A percentile compares a stretch with the other conserved stretches of the same genome.
These are phyloP conservation scores for Drosophila subsilvestris DNA, from an alignment of 2,888 invertebrate genomes.

Conservation along the genomic window DNA sequence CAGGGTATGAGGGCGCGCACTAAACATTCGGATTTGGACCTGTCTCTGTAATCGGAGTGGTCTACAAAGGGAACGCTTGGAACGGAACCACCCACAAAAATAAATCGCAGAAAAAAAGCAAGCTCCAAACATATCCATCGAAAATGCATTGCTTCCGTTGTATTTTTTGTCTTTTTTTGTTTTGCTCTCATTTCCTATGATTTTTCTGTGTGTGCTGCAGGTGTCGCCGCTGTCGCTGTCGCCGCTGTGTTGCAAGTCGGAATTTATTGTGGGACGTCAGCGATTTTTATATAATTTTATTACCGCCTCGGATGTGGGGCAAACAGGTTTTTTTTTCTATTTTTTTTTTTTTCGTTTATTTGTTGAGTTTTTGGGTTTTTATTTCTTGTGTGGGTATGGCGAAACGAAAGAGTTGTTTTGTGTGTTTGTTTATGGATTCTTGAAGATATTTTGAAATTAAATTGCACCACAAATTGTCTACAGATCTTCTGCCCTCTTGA, in stretches of 20 bases:
- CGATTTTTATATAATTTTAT: slow-evolving; percentile 63
- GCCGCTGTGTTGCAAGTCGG: not conserved
- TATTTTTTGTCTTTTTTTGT: not conserved
- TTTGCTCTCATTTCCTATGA: not conserved
- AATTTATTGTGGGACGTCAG: slow-evolving; percentile 60
- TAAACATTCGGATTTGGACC: not conserved
- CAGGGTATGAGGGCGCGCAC: not conserved
- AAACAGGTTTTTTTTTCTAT: not conserved
- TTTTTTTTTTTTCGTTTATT: not conserved
- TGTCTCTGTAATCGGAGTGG: not conserved
- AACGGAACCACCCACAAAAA: not conserved
- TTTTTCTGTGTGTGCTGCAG: slow-evolving; percentile 47
- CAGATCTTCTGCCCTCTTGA: not conserved
- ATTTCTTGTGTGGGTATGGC: not conserved
- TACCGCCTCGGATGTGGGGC: slow-evolving; percentile 39
- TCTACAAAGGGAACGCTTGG: not conserved
- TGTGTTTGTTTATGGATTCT: not conserved
- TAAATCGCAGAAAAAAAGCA: not conserved
- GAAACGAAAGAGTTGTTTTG: not conserved
- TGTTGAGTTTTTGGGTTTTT: not conserved
- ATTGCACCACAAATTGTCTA: not conserved
- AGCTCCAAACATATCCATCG: not conserved
- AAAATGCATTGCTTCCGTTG: slow-evolving; percentile 7
- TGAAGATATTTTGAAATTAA: not conserved
- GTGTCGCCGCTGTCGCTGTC: slow-evolving; percentile 41